A percentile compares a stretch with the other conserved stretches of the same genome.
phyloP scores from a whole-genome alignment of 2,797 vertebrate genomes.

The Spea hammondii region DNA sequence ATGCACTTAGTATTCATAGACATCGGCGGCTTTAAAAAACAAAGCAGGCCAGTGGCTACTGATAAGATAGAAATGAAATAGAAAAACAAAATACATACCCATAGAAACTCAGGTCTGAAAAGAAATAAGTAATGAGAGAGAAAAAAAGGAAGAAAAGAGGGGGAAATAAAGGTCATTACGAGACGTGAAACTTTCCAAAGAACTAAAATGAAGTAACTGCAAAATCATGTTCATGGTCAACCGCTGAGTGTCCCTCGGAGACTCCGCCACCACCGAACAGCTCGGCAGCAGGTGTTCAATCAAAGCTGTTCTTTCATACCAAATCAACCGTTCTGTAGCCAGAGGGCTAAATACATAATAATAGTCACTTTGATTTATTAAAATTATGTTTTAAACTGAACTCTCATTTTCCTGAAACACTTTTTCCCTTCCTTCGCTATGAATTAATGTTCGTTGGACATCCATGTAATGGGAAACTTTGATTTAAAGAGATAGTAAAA shows the following conservation, averaged over 20 bases:
- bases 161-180: neutral
- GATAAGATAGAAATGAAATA: constrained; percentile 12
- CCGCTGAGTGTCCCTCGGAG: too few relatives aligned
- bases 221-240: too few relatives aligned
- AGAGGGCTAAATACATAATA: too few relatives aligned
- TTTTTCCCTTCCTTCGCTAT: too few relatives aligned
- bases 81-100: neutral
- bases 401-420: too few relatives aligned
- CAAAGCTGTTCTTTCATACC: neutral
- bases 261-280: too few relatives aligned
- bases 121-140: neutral
- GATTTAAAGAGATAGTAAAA: too few relatives aligned
- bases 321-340: neutral
- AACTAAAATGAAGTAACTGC: neutral
- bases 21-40: constrained; percentile 3
- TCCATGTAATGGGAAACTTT: too few relatives aligned
- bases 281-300: neutral
- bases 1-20: constrained; percentile 1
- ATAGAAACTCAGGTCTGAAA: neutral
- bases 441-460: too few relatives aligned
- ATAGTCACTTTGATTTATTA: too few relatives aligned
- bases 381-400: too few relatives aligned
- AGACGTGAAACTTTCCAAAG: neutral
- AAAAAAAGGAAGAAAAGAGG: too few relatives aligned
- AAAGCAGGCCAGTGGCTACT: neutral